phyloP scores from a whole-genome alignment of 2,797 vertebrate genomes.

The Cynodonichthys magdalenae region DNA sequence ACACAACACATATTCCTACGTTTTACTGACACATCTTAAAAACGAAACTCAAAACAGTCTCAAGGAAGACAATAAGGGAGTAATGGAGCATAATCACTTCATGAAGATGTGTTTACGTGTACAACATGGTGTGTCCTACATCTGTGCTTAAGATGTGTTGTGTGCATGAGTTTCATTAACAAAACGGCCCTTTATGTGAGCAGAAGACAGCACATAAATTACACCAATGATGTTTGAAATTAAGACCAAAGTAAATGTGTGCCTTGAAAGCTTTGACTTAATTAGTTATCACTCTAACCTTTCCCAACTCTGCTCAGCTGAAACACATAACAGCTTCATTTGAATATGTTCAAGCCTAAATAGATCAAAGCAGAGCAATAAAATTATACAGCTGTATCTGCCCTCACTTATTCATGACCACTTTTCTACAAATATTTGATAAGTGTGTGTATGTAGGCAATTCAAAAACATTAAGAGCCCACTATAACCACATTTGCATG shows the following conservation, averaged over 20 bases:
- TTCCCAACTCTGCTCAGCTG: slow-evolving; percentile 37
- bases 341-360: slow-evolving; percentile 29
- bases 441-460: slow-evolving; percentile 5
- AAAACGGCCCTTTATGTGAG: slow-evolving; percentile 47
- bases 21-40: slow-evolving; percentile 31
- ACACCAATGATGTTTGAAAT: slow-evolving; percentile 68
- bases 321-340: slow-evolving; percentile 40
- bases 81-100: slow-evolving; percentile 57
- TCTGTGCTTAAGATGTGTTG: slow-evolving; percentile 53
- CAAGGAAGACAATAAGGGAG: slow-evolving; percentile 46
- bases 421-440: slow-evolving; percentile 6
- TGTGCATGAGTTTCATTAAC: slow-evolving; percentile 62
- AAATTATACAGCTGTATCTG: slow-evolving; percentile 6
- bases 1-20: background rate
- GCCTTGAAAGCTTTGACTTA: slow-evolving; percentile 62
- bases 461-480: slow-evolving; percentile 18
- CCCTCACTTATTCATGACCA: slow-evolving; percentile 11
- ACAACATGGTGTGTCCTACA: slow-evolving; percentile 9
- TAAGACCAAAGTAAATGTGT: slow-evolving; percentile 60
- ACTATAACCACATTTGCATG: slow-evolving; percentile 21
- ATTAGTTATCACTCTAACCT: slow-evolving; percentile 65
- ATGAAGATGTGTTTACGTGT: slow-evolving; percentile 10
- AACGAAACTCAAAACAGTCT: slow-evolving; percentile 27
- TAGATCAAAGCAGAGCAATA: slow-evolving; percentile 40
- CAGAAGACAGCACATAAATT: slow-evolving; percentile 52